phyloP scores from a whole-genome alignment of 2,888 invertebrate genomes.

The Uloborus plumipes region DNA sequence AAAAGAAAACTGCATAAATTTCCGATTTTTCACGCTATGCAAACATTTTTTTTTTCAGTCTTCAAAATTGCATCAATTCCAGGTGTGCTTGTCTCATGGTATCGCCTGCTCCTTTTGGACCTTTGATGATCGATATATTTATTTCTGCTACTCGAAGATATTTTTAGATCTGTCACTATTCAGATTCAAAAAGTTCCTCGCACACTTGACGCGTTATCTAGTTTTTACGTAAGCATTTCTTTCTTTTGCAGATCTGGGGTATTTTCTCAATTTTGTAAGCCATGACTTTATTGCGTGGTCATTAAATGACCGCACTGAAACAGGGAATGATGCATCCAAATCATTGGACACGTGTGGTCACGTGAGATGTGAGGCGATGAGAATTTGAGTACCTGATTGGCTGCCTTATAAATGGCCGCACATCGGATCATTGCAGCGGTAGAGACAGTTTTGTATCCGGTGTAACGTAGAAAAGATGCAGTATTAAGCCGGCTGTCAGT shows the following conservation, averaged over 20 bases:
- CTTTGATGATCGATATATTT: too few species aligned
- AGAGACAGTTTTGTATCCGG: constrained; percentile 55
- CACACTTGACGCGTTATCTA: neutral
- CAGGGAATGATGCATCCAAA: constrained; percentile 20
- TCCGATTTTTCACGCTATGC: too few species aligned
- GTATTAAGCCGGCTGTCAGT: constrained; percentile 39
- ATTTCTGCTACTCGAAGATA: too few species aligned
- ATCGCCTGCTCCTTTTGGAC: neutral
- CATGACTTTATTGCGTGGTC: constrained; percentile 50
- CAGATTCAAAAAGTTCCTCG: too few species aligned
- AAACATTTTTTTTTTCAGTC: neutral
- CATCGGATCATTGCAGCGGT: constrained; percentile 61
- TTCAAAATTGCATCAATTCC: neutral
- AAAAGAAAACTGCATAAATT: too few species aligned
- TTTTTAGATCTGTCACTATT: too few species aligned
- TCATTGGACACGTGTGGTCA: constrained; percentile 47
- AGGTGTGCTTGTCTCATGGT: neutral
- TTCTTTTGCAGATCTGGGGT: neutral
- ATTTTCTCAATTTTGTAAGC: constrained; percentile 4
- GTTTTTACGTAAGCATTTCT: constrained; percentile 1
- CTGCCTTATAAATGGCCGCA: constrained; percentile 20
- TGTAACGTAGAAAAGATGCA: constrained; percentile 48
- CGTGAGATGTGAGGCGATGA: constrained; percentile 58
- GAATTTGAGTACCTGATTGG: constrained; percentile 39
- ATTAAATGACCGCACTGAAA: constrained; percentile 43